Conservation (phyloP, 2,113 vertebrate genomes). For the Anguilla japonica region DNA sequence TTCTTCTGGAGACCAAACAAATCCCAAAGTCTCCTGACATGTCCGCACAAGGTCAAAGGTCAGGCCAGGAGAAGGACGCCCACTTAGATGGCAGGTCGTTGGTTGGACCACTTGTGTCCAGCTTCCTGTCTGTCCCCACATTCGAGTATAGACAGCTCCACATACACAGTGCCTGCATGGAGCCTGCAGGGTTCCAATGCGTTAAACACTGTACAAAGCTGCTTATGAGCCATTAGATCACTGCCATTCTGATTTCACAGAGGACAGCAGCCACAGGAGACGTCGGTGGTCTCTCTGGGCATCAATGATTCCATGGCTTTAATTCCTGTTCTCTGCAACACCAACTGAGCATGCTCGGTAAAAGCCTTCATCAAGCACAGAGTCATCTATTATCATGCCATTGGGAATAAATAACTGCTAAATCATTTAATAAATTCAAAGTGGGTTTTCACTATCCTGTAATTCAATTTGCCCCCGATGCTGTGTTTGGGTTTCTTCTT, state of each 20-base stretch:
- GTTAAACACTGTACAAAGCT: neutral
- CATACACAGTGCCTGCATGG: neutral
- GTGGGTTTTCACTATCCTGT: neutral
- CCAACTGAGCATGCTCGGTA: neutral
- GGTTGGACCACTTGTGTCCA: neutral
- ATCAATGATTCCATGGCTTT: neutral
- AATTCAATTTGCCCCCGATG: neutral
- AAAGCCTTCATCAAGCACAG: neutral
- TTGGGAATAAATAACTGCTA: slow-evolving; percentile 17
- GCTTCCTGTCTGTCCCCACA: neutral
- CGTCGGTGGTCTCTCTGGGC: neutral
- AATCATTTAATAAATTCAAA: slow-evolving; percentile 11
- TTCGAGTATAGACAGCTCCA: neutral
- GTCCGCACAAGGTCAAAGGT: neutral
- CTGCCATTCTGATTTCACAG: neutral
- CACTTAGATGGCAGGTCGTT: neutral
- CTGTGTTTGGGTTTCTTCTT: neutral
- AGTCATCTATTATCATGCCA: neutral
- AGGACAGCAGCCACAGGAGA: neutral
- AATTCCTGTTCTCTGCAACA: neutral
- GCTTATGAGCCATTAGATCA: slow-evolving; percentile 12
- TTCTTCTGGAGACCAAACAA: neutral
- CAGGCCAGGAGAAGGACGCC: neutral
- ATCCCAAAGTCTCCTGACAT: neutral
- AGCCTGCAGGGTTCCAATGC: neutral